Conservation (phyloP, 1,140 invertebrate species). For the Ephestia elutella region DNA sequence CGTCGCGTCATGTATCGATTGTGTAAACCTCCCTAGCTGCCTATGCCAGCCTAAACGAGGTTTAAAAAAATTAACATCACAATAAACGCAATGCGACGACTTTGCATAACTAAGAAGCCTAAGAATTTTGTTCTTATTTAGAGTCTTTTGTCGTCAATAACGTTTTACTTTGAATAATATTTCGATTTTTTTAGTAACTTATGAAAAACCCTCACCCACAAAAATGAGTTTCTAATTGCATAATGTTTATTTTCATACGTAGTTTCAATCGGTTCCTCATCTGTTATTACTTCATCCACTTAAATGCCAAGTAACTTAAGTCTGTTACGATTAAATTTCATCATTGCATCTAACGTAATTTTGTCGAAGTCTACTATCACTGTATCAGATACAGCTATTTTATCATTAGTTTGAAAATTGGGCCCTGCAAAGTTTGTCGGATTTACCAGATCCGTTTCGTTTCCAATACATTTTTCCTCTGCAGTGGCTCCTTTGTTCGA, state of each 20-base stretch:
- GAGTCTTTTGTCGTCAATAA: no score
- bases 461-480: conserved; percentile 2
- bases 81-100: background rate
- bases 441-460: background rate
- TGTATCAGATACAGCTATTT: background rate
- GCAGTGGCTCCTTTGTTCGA: background rate
- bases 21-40: background rate
- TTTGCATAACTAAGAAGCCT: background rate
- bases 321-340: background rate
- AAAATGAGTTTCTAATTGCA: background rate
- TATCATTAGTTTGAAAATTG: background rate
- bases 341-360: background rate
- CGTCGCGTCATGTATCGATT: conserved; percentile 1
- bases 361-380: background rate
- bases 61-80: background rate
- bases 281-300: background rate
- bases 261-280: background rate
- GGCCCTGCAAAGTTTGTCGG: background rate
- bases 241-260: background rate
- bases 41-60: background rate
- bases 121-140: background rate
- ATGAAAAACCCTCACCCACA: no score
- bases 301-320: conserved; percentile 1
- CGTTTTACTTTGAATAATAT: no score
- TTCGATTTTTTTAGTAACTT: no score